Evolutionary conservation across 2,113 vertebrate species (phyloP), one percentile per base, ranked within the genome.

Genomic region (cattle (Bos taurus)): DNA sequence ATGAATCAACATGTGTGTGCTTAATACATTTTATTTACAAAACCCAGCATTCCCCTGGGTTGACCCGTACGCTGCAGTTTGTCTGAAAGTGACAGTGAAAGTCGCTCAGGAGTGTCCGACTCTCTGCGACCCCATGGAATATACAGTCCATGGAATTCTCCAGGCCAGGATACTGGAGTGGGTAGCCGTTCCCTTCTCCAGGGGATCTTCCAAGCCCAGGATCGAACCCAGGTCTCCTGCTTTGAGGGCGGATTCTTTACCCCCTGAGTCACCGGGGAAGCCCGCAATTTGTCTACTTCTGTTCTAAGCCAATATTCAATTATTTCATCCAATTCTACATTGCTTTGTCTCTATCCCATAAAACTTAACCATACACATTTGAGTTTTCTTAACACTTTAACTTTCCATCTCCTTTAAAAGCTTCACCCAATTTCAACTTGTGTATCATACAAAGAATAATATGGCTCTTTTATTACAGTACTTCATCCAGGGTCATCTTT

Each of bases 401-500:
- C 40, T 64, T 86, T 57, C 43, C 33, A 78, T 84, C 83, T 21
- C 36, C 19, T 94, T 90, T 64, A 89, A 95, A 86, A 87, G 15
- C 28, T n/a, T 71, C 62, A 81, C 48, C 48, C 36, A 78, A 5
- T 88, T 88, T n/a, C 36, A 84, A 88, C 15, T 60, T 83, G 26
- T 46, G 7, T 84, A 12, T 33, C 36, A n/a, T 14, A 60, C n/a
- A 60, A 90, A 54, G 57, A 94, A 84, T 50, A 46, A 25, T 12
- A 46, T 11, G 46, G 30, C 4, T 71, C 78, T 92, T 77, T 62
- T 57, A n/a, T 95, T 40, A 15, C 9, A 48, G 57, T 10, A 40
- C 17, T 84, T 87, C 7, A 43, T 7, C 28, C 26, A 78, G 48
- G 59, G 71, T 81, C 48, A 25, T 9, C 23, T 91, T 78, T 57